These are phyloP conservation scores for Austrofundulus limnaeus DNA, from an alignment of 2,113 vertebrate species.

Conservation along the genomic window DNA sequence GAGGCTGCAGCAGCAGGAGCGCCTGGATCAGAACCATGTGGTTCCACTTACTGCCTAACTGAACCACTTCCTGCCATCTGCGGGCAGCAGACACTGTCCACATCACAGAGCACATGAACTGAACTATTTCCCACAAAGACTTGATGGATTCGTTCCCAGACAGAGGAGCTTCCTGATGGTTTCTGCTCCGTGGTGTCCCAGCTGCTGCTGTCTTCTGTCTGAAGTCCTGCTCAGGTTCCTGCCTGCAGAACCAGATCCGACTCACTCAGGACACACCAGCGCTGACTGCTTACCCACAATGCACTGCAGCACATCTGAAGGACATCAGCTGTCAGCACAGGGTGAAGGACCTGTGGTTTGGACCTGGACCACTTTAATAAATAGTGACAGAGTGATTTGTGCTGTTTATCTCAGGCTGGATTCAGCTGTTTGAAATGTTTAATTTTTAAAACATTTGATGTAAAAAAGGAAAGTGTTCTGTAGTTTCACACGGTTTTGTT, in stretches of 20 bases:
- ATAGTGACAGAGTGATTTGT: no score
- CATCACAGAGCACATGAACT: slow-evolving; percentile 20
- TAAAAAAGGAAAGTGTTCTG: no score
- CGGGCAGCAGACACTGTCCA: slow-evolving; percentile 11
- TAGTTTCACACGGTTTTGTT: no score
- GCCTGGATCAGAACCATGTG: neutral
- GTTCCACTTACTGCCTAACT: neutral
- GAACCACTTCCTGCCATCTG: slow-evolving; percentile 24
- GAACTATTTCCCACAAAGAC: neutral
- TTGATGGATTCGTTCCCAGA: neutral
- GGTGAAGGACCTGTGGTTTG: no score
- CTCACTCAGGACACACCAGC: no score
- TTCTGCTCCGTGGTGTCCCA: no score
- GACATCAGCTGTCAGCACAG: neutral
- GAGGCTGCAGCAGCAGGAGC: neutral
- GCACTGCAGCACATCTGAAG: neutral
- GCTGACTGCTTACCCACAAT: neutral
- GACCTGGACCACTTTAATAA: no score
- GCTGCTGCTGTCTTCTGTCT: neutral
- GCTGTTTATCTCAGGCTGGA: no score
- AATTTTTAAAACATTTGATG: no score
- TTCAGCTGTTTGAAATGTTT: no score
- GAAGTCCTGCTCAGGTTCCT: neutral
- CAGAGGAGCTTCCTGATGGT: slow-evolving; percentile 7
- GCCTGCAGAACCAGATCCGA: no score